Base-by-base conservation (phyloP, 2,113 vertebrate species). In the Microcebus griseorufus region DNA sequence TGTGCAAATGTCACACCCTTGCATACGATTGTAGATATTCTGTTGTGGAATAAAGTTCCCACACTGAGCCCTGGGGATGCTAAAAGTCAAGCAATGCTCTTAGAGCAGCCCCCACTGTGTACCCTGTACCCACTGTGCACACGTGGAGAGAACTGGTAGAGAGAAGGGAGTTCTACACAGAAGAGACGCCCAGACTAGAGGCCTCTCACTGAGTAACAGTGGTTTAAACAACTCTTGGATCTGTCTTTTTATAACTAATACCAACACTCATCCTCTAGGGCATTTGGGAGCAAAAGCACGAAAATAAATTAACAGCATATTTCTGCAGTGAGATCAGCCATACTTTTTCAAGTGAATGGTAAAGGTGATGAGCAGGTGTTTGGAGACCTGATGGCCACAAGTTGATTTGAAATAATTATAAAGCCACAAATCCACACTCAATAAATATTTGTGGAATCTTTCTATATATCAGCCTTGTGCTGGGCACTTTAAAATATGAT, bases 321-420 rank as follows among this genome's bases (percentile, higher is more conserved):
- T 72, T 45, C 17, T 81, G 9, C 4, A 32, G 10, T 94, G 23
- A 94, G 42, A 45, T 72, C 45, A 60, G 48, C 5, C 67, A 89
- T 6, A 51, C 25, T 80, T 85, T 32, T 75, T 79, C 34, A 97
- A 89, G 29, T 81, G 80, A 64, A 85, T 20, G 22, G 12, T 48
- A 5, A 72, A 9, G 23, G 6, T 95, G 34, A 79, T 65, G 55
- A 90, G 10, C 14, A 76, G n/a, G 5, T 96, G 17, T 93, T 90
- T 93, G 23, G 62, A 94, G 95, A 83, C 6, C 76, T 82, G 16
- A 87, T 81, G 29, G 29, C 51, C 90, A 45, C 16, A 84, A 76
- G 29, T 83, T 85, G 32, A 79, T 45, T 60, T 85, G 32, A 87
- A 92, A 72, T 96, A 83, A 81, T 96, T 85, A 82, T 27, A 88